phyloP scores from a whole-genome alignment of 2,888 invertebrate species.

The Polyommatus icarus region DNA sequence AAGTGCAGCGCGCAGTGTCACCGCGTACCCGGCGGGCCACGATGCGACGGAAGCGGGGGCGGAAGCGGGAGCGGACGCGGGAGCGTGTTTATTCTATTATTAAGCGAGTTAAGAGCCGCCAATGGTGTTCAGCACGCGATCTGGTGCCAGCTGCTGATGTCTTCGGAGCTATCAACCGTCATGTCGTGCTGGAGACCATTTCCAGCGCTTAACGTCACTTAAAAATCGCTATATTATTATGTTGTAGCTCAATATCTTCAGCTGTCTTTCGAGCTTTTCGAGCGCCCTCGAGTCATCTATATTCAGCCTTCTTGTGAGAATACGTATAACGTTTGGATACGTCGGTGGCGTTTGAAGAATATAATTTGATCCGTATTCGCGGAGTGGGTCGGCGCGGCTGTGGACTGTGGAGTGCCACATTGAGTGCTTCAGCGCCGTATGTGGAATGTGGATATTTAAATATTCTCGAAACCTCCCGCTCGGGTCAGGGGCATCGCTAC shows the following conservation, averaged over 20 bases:
- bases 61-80: not conserved
- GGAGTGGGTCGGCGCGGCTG: not conserved
- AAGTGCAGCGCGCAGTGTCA: not conserved
- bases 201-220: not conserved
- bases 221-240: not conserved
- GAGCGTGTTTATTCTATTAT: not conserved
- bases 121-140: not conserved
- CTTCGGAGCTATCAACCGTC: not conserved
- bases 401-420: not conserved
- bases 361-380: not conserved
- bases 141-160: constrained; percentile 1
- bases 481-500: not conserved
- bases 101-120: not conserved
- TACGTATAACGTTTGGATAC: not conserved
- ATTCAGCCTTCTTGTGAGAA: not conserved
- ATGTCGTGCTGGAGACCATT: not conserved
- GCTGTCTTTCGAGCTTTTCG: not conserved
- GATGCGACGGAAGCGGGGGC: not conserved
- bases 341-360: not conserved
- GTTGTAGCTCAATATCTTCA: not conserved
- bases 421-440: not conserved
- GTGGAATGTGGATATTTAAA: not conserved
- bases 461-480: not conserved
- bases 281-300: not conserved
- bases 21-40: not conserved